Percentiles rank a stretch among this genome's conserved stretches.
phyloP scores from a whole-genome alignment of 92 coral and sea anemone genomes.

The Heliopora coerulea region DNA sequence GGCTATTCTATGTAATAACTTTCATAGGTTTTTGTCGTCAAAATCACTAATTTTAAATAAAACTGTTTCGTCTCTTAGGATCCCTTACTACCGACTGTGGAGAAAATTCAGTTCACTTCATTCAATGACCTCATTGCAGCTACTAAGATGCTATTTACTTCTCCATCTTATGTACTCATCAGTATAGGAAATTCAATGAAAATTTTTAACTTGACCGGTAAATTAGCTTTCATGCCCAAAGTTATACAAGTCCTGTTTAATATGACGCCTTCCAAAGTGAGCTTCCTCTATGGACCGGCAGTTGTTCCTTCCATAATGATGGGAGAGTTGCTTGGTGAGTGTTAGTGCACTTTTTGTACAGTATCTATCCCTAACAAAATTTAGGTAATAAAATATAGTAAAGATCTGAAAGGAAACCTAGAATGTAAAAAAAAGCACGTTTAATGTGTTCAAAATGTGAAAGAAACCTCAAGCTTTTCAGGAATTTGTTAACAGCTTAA shows the following conservation, averaged over 20 bases:
- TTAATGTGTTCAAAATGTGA: too few relatives aligned
- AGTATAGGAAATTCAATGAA: conserved; percentile 59
- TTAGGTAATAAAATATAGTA: too few relatives aligned
- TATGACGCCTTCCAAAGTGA: conserved; percentile 56
- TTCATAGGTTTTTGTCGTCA: too few relatives aligned
- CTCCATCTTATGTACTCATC: conserved; percentile 61
- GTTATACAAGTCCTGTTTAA: conserved; percentile 54
- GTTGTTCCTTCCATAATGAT: conserved; percentile 62
- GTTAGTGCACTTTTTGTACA: too few relatives aligned
- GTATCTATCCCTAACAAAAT: too few relatives aligned
- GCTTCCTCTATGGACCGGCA: conserved; percentile 67
- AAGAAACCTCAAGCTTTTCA: too few relatives aligned
- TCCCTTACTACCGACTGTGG: background rate
- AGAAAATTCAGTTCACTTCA: conserved; percentile 15
- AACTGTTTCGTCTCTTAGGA: background rate
- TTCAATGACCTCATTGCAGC: conserved; percentile 69
- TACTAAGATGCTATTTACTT: conserved; percentile 55
- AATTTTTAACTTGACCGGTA: conserved; percentile 19
- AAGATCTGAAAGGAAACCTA: too few relatives aligned
- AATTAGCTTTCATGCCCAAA: conserved; percentile 52
- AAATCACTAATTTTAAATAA: too few relatives aligned
- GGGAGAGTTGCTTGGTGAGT: conserved; percentile 77
- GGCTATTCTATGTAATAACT: too few relatives aligned
- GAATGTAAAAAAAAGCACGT: too few relatives aligned
- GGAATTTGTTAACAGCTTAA: too few relatives aligned